Base-by-base conservation (phyloP, 2,888 invertebrate genomes). In the Doris montereyensis region DNA sequence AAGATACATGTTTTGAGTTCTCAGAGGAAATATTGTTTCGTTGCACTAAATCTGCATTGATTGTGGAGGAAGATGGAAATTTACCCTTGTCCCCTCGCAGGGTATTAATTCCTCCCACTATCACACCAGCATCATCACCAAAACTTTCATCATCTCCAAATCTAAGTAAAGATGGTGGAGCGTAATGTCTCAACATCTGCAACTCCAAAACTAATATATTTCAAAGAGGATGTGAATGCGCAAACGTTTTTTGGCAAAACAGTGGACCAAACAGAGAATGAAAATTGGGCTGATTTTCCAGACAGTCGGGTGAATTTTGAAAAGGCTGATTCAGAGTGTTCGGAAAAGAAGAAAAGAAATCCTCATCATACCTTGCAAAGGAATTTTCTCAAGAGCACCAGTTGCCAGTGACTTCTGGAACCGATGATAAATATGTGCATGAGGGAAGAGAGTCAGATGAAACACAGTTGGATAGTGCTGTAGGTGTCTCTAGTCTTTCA, bases 21-120 rank as follows among this genome's bases (percentile, higher is more conserved):
- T 86, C 85, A 81, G 89, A 89, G 78, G 88, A 87, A 32, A 80
- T 85, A 41, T 81, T 89, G n/a, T 89, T 88, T 81, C 86, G 87
- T 41, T 86, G 85, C 62, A 88, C 87, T 30, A 85, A 85, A 58
- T 85, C 88, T 57, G 88, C 88, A n/a, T 83, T 88, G 67, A 81
- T 89, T 28, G 83, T 88, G 13, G 82, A 86, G 57, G 85, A 86
- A 73, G 86, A 85, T 79, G 83, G 84, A 3, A 72, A 79, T 17
- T 75, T 85, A 24, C 85, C 85, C 5, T 78, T 82, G 13, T 89
- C 89, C 4, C 89, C 88, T 2, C 85, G 87, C 28, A 74, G 87
- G 65, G 85, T 89, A 57, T 80, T 89, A 13, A 85, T 89, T 28
- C 88, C 89, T n/a, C 89, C 88, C 24, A 85, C 85, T 1, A 81